Evolutionary conservation across 2,113 vertebrate species (phyloP).

Genomic region (Polypterus senegalus): DNA sequence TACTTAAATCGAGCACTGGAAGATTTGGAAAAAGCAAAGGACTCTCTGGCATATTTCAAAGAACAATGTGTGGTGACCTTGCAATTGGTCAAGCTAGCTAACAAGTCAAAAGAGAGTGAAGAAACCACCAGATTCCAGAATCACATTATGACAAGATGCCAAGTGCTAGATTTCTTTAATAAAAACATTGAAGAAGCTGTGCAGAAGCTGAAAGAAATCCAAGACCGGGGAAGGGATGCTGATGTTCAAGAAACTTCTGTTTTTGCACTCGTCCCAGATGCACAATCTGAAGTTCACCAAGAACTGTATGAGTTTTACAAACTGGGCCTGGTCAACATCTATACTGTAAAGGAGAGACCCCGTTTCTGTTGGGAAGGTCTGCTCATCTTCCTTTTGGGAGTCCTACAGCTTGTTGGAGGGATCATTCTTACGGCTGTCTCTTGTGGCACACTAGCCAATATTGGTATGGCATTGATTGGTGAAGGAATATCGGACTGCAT

Average conservation of each 20-base stretch:
- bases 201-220: slow-evolving; percentile 11
- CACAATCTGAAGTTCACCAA: slow-evolving; percentile 1
- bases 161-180: slow-evolving; percentile 5
- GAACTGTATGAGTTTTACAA: slow-evolving; percentile 7
- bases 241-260: not conserved
- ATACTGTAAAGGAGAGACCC: slow-evolving; percentile 14
- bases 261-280: not conserved
- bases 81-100: slow-evolving; percentile 11
- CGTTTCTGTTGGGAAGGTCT: slow-evolving; percentile 14
- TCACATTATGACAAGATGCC: slow-evolving; percentile 2
- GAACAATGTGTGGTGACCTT: slow-evolving; percentile 2
- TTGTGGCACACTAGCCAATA: slow-evolving; percentile 2
- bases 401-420: slow-evolving; percentile 12
- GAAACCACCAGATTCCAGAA: slow-evolving; percentile 1
- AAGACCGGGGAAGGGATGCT: not conserved
- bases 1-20: slow-evolving; percentile 3
- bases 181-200: slow-evolving; percentile 15
- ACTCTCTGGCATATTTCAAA: slow-evolving; percentile 5
- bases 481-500: slow-evolving; percentile 16
- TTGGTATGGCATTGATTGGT: slow-evolving; percentile 11
- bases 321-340: slow-evolving; percentile 7
- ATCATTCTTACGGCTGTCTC: slow-evolving; percentile 4
- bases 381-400: slow-evolving; percentile 11
- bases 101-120: not conserved
- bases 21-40: slow-evolving; percentile 9